These are phyloP conservation scores for Myopa testacea DNA, from an alignment of 2,888 invertebrate genomes.

Conservation along the genomic window DNA sequence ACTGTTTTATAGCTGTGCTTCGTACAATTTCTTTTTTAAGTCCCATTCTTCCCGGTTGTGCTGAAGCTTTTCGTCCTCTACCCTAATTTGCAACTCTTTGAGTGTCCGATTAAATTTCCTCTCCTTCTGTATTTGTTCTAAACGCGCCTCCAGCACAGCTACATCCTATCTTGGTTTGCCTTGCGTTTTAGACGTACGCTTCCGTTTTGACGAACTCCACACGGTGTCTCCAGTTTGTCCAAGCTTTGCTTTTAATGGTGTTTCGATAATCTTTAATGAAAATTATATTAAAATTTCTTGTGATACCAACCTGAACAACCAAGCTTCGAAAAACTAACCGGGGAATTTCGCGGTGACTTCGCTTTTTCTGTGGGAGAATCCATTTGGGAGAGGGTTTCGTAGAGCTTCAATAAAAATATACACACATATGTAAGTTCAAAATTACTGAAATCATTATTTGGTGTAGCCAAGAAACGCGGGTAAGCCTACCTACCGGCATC, in stretches of 20 bases:
- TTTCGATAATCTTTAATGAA: not conserved
- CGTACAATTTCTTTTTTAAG: not conserved
- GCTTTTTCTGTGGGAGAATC: not conserved
- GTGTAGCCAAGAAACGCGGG: no score
- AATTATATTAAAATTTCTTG: not conserved
- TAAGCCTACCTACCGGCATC: no score
- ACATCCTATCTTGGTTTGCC: not conserved
- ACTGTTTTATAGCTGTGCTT: not conserved
- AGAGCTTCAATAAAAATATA: no score
- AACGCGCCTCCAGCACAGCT: no score
- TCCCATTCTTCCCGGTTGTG: not conserved
- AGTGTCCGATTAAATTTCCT: not conserved
- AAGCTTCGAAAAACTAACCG: not conserved
- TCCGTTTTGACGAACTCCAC: not conserved
- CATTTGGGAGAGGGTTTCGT: not conserved
- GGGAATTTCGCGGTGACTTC: not conserved
- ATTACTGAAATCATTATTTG: no score
- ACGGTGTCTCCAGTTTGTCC: not conserved
- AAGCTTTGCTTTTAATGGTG: not conserved
- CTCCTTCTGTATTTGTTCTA: not conserved
- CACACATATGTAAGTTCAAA: no score
- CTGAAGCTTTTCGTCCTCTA: not conserved
- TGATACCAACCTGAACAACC: not conserved
- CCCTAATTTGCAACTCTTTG: not conserved
- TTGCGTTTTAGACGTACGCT: slow-evolving; percentile 2